A percentile compares a stretch with the other conserved stretches of the same genome.
Evolutionary conservation across 2,797 vertebrate species (phyloP).

Genomic region (Chanos chanos): DNA sequence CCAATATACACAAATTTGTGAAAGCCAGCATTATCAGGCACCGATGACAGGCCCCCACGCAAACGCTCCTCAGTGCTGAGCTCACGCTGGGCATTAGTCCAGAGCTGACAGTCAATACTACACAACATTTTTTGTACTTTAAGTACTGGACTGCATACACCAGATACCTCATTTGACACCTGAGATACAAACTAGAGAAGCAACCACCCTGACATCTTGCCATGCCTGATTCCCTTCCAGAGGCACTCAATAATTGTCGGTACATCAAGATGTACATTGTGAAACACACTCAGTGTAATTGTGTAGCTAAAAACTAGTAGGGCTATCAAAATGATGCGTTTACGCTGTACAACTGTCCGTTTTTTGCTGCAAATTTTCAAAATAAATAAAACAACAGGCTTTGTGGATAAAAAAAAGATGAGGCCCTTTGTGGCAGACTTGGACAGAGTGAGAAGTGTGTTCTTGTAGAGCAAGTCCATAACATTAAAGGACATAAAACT

Average conservation of each 20-base stretch:
- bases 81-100: constrained; percentile 56
- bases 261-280: not conserved
- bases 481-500: too few species aligned
- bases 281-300: not conserved
- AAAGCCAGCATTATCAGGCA: constrained; percentile 28
- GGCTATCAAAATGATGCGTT: too few species aligned
- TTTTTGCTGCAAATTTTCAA: too few species aligned
- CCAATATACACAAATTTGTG: constrained; percentile 21
- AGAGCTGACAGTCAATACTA: constrained; percentile 65
- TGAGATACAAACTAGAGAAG: constrained; percentile 25
- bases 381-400: too few species aligned
- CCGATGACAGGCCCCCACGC: constrained; percentile 34
- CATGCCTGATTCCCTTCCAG: constrained; percentile 27
- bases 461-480: too few species aligned
- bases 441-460: too few species aligned
- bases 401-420: too few species aligned
- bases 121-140: constrained; percentile 64
- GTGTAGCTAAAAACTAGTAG: too few species aligned
- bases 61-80: constrained; percentile 40
- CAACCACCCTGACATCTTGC: constrained; percentile 7
- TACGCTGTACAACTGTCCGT: too few species aligned
- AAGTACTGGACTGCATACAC: constrained; percentile 45
- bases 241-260: constrained; percentile 30
- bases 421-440: too few species aligned
- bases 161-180: constrained; percentile 58